These are phyloP conservation scores for Nannoperca australis DNA, from an alignment of 2,797 vertebrate species.

Conservation along the genomic window DNA sequence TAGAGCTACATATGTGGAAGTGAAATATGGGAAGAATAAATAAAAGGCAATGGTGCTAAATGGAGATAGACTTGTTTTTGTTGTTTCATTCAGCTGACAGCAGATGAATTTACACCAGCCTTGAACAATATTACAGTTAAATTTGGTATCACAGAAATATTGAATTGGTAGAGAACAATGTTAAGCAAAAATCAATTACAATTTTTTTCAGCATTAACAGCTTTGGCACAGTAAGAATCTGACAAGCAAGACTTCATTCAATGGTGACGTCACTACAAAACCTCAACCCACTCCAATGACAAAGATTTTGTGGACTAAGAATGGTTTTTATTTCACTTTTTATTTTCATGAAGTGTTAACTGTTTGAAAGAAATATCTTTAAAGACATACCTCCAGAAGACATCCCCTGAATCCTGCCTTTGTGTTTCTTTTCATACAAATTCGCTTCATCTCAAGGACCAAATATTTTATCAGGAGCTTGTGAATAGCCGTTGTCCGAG, in stretches of 20 bases:
- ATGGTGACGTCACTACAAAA: conserved; percentile 26
- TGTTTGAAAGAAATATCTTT: conserved; percentile 36
- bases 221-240: conserved; percentile 11
- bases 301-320: conserved; percentile 15
- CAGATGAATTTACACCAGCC: not conserved
- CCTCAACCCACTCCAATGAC: conserved; percentile 5
- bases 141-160: conserved; percentile 17
- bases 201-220: not conserved
- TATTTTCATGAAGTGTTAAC: conserved; percentile 25
- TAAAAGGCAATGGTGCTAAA: not conserved
- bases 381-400: conserved; percentile 4
- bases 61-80: not conserved
- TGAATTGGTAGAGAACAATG: conserved; percentile 7
- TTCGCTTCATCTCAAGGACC: conserved; percentile 31
- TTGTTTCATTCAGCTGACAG: conserved; percentile 27
- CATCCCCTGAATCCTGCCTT: conserved; percentile 13
- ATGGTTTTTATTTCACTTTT: conserved; percentile 43
- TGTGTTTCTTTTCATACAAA: conserved; percentile 35
- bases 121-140: conserved; percentile 24
- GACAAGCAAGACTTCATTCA: conserved; percentile 17
- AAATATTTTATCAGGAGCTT: conserved; percentile 30
- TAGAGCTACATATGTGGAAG: not conserved
- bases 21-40: not conserved
- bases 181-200: conserved; percentile 11
- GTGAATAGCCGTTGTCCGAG: conserved; percentile 31